These are phyloP conservation scores for Apostichopus japonicus DNA, from an alignment of 35 echinoderm and acorn worm species.

Conservation along the genomic window DNA sequence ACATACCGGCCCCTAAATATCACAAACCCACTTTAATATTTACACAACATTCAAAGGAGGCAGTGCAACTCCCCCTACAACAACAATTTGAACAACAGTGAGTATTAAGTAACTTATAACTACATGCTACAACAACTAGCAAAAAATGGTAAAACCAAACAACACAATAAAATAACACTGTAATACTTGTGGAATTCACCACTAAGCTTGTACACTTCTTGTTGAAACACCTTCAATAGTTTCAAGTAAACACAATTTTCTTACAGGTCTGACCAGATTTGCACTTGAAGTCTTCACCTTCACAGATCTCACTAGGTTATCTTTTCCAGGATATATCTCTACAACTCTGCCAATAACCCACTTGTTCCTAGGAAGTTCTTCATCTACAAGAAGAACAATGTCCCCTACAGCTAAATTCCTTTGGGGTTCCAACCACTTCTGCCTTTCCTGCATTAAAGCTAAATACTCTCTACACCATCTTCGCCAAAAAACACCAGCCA, in stretches of 20 bases:
- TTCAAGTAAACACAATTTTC: conserved; percentile 54
- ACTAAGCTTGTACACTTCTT: not conserved
- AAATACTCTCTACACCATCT: conserved; percentile 63
- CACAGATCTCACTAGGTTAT: conserved; percentile 42
- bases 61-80: not conserved
- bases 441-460: conserved; percentile 59
- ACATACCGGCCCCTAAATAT: not conserved
- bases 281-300: conserved; percentile 38
- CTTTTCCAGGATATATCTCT: conserved; percentile 57
- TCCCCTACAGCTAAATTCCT: conserved; percentile 50
- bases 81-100: not conserved
- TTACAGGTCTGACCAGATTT: conserved; percentile 45
- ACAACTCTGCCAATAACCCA: conserved; percentile 50
- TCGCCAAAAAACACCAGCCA: conserved; percentile 63
- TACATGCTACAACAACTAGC: not conserved
- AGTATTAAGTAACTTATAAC: not conserved
- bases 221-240: not conserved
- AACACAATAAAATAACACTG: not conserved
- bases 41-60: not conserved
- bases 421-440: conserved; percentile 40
- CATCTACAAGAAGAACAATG: conserved; percentile 60
- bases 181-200: not conserved
- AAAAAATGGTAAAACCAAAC: not conserved
- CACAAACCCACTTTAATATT: not conserved
- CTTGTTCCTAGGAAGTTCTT: conserved; percentile 56